Evolutionary conservation across 92 coral and sea anemone genomes (phyloP).

Genomic region (Epizoanthus stellaris): DNA sequence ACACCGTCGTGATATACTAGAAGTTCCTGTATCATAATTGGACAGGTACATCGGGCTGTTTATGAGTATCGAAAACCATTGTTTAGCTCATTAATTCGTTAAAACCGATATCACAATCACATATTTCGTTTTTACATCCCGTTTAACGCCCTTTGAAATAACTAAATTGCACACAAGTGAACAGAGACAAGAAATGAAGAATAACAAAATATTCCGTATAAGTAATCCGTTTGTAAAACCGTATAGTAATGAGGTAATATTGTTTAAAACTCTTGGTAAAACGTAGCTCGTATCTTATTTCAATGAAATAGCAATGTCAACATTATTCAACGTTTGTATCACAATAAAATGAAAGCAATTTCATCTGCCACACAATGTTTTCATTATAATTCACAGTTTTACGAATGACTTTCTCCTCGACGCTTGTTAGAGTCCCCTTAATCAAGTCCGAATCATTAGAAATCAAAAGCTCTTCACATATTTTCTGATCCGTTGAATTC

Average conservation of each 20-base stretch:
- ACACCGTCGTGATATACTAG: background rate
- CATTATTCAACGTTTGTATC: constrained; percentile 47
- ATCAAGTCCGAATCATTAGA: constrained; percentile 18
- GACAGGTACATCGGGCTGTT: constrained; percentile 85
- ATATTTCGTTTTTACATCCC: constrained; percentile 3
- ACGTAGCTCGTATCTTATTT: constrained; percentile 54
- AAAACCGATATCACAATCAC: constrained; percentile 61
- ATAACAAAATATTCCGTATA: too few relatives aligned
- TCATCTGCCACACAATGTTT: constrained; percentile 36
- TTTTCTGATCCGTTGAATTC: constrained; percentile 15
- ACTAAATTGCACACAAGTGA: background rate
- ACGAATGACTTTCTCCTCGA: background rate
- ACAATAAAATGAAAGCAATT: constrained; percentile 29
- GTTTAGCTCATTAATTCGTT: constrained; percentile 73
- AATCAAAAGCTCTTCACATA: constrained; percentile 41
- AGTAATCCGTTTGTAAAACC: too few relatives aligned
- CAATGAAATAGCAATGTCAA: constrained; percentile 68
- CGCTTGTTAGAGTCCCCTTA: background rate
- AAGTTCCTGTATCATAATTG: constrained; percentile 68
- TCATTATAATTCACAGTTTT: background rate
- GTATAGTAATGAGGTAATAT: too few relatives aligned
- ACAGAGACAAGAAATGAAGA: background rate
- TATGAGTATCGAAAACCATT: constrained; percentile 72
- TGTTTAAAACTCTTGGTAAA: constrained; percentile 2
- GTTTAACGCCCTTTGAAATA: background rate